Evolutionary conservation across 1,140 invertebrate genomes (phyloP).

Genomic region (Panagrolaimus sp.): DNA sequence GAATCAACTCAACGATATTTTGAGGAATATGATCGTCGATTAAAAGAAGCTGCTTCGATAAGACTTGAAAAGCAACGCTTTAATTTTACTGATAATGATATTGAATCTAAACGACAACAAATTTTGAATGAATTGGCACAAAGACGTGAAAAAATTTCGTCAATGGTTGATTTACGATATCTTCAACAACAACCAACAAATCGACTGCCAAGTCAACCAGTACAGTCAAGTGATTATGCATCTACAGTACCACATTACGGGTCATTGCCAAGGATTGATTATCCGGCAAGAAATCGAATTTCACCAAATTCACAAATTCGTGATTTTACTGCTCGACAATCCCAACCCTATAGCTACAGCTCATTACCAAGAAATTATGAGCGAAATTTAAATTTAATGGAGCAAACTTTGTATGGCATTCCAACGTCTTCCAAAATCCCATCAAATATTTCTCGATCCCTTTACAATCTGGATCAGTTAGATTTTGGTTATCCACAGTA

Average conservation of each 20-base stretch:
- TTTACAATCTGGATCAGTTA: constrained; percentile 1
- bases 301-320: constrained; percentile 21
- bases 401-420: neutral
- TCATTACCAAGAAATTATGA: constrained; percentile 57
- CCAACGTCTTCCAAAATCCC: neutral
- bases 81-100: constrained; percentile 34
- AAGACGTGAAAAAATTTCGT: constrained; percentile 37
- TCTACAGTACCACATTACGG: constrained; percentile 40
- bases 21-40: constrained; percentile 47
- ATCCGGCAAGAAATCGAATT: constrained; percentile 19
- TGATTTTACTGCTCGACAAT: constrained; percentile 32
- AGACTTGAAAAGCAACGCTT: constrained; percentile 20
- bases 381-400: constrained; percentile 25
- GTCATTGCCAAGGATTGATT: constrained; percentile 40
- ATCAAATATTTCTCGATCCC: constrained; percentile 6
- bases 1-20: constrained; percentile 46
- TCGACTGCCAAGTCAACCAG: neutral
- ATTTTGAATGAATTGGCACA: constrained; percentile 48
- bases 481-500: neutral
- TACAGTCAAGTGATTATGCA: constrained; percentile 11
- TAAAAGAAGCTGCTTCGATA: constrained; percentile 31
- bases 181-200: constrained; percentile 19
- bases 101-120: constrained; percentile 41
- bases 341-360: constrained; percentile 41
- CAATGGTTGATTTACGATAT: constrained; percentile 37